Evolutionary conservation across 2,797 vertebrate genomes (phyloP), one percentile per base, ranked within the genome.

Genomic region (Acropternis orthonyx): DNA sequence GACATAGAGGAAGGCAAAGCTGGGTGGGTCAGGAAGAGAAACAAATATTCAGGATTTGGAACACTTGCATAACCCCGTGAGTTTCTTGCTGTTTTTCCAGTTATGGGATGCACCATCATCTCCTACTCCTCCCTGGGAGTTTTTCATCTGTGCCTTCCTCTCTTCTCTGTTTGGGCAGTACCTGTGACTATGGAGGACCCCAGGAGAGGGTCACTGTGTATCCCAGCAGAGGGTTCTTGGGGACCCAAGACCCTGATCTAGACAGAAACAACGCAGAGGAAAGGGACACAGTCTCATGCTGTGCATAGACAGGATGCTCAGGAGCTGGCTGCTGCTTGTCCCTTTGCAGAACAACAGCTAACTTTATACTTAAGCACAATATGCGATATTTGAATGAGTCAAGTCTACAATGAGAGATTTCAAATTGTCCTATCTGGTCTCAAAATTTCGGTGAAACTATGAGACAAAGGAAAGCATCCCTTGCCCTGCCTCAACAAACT

Each of bases 231-330:
- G 16, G 36, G 4, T 86, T 6, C 9, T 0, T 3, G 0, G 12
- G 30, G 32, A 41, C 21, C 37, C 6, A 5, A 74, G 55, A 39
- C 17, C 34, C 65, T 14, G n/a, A 41, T 18, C 22, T 59, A 19
- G 26, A 37, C 14, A 80, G 21, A 59, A 67, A 8, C 3, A 3
- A 13, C 3, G 7, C 20, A 77, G 37, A 20, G 10, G 52, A 67
- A 73, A 48, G 32, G 34, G 21, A 32, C 34, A 36, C 12, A 41
- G 41, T 85, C 49, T 89, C 2, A 0, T 7, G 12, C 37, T 66
- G 22, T 1, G 0, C 4, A 39, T 26, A 54, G 23, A 32, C 61
- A 67, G 56, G 28, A 74, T 0, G 1, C 4, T 43, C 1, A 0
- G 2, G 12, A 24, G 43, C 56, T 76, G 67, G 16, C 36, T 85